These are phyloP conservation scores for Ranitomeya variabilis DNA, from an alignment of 2,113 vertebrate genomes.

Conservation along the genomic window DNA sequence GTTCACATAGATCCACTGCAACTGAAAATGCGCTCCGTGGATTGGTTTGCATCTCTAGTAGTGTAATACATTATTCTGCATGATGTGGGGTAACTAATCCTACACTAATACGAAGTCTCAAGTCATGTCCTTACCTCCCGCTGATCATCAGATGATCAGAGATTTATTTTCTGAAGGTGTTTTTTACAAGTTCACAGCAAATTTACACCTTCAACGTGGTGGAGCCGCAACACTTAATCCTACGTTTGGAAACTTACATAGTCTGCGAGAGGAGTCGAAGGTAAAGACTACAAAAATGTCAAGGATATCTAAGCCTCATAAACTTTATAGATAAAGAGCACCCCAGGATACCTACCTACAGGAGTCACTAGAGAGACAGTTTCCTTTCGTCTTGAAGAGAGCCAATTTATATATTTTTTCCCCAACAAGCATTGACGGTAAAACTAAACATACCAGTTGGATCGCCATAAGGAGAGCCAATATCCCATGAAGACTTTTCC, in stretches of 20 bases:
- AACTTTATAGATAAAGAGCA: background rate
- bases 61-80: background rate
- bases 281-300: background rate
- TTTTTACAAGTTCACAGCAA: constrained; percentile 18
- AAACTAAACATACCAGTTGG: no score
- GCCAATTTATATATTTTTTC: no score
- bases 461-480: no score
- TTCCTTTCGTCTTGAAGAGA: no score
- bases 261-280: background rate
- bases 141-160: background rate
- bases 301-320: background rate
- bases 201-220: background rate
- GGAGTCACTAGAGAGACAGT: no score
- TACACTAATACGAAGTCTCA: background rate
- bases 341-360: no score
- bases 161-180: constrained; percentile 1
- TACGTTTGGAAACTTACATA: background rate
- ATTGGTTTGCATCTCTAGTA: no score
- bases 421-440: no score
- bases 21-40: no score
- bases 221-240: background rate
- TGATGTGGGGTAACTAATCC: background rate
- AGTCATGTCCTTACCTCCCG: background rate
- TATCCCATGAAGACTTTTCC: no score
- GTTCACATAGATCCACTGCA: no score